Evolutionary conservation across 2,888 invertebrate genomes (phyloP).

Genomic region (Mechanitis messenoides): DNA sequence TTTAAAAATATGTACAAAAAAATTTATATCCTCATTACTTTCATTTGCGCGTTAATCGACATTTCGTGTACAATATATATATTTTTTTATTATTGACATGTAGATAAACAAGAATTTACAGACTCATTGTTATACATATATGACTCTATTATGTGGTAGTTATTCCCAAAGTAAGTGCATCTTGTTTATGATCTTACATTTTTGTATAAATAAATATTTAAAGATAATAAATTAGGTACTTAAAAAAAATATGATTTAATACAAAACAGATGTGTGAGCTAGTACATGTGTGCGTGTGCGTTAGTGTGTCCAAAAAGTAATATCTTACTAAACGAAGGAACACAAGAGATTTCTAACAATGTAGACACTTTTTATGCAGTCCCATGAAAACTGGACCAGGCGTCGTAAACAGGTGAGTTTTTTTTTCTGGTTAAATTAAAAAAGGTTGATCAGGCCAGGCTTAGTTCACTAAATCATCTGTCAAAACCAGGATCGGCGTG

Average conservation of each 20-base stretch:
- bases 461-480: conserved; percentile 53
- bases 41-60: no score
- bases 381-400: conserved; percentile 5
- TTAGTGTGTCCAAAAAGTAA: no score
- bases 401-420: conserved; percentile 42
- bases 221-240: no score
- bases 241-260: no score
- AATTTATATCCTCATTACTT: no score
- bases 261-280: no score
- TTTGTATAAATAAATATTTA: no score
- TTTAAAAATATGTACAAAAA: no score
- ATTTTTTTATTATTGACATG: not conserved
- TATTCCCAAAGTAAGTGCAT: not conserved
- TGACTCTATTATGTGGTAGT: conserved; percentile 15
- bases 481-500: conserved; percentile 44
- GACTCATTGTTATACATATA: conserved; percentile 16
- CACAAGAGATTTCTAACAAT: not conserved
- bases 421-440: conserved; percentile 34
- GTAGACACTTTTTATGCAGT: not conserved
- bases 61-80: no score
- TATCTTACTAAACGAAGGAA: no score
- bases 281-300: no score
- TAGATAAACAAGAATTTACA: conserved; percentile 6
- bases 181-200: no score
- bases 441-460: conserved; percentile 38